Base-by-base conservation (phyloP, 2,113 vertebrate species). In the Eupsittula cactorum region DNA sequence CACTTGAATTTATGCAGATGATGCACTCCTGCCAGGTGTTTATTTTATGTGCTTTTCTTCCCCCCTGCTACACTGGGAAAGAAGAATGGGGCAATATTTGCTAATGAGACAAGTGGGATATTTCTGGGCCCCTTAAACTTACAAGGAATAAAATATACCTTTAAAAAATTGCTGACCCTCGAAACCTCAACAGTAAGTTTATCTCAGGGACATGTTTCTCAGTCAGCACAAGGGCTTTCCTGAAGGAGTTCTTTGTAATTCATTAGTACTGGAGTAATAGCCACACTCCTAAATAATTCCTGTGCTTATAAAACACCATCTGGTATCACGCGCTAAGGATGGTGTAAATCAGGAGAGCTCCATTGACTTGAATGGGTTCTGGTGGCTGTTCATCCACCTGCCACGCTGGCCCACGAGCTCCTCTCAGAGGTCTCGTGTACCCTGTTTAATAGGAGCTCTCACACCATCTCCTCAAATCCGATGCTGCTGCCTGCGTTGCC, bases 21-120 rank as follows among this genome's bases (percentile, higher is more conserved):
- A 82, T 50, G 73, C 90, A 70, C 75, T 97, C 83, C 92, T 92
- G 90, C 95, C 97, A 95, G 96, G 92, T 97, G 95, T 94, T 97
- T 95, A 88, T 93, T 97, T 95, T 94, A 92, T 86, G 42, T 3
- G n/a, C n/a, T 87, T 85, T 78, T 83, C 94, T 91, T 89, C 65
- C 65, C 69, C 70, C 53, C 35, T 60, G 59, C 90, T 91, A 74
- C 41, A 67, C 28, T 29, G 31, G 4, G 80, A 75, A 95, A 96
- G 90, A 95, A 96, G 94, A 89, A 97, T 86, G 47, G 94, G 82
- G 95, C 92, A 96, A 93, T 96, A 90, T 93, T 93, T 95, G 87
- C 90, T 97, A 97, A 97, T 97, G 93, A 97, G 96, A 65, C 96
- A 93, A 92, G 69, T 3, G 93, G 95, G 96, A 97, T 78, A 91